phyloP scores from a whole-genome alignment of 1,140 invertebrate genomes.

The Colletes gigas region DNA sequence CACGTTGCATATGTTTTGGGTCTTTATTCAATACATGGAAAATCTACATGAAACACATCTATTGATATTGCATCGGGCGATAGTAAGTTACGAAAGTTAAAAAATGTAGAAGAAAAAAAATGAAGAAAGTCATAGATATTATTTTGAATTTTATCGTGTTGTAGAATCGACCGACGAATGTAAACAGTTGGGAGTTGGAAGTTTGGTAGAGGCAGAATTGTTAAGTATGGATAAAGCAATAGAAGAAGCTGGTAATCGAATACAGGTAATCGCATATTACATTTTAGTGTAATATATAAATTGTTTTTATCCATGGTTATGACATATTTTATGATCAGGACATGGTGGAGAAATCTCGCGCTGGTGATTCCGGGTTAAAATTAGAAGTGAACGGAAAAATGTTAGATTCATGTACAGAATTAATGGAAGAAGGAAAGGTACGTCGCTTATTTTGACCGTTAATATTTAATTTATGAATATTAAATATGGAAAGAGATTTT shows the following conservation, averaged over 20 bases:
- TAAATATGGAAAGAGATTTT: neutral
- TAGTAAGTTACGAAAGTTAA: slow-evolving; percentile 81
- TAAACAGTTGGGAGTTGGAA: slow-evolving; percentile 84
- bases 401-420: slow-evolving; percentile 95
- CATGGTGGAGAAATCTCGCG: slow-evolving; percentile 91
- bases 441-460: neutral
- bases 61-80: slow-evolving; percentile 88
- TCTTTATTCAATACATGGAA: slow-evolving; percentile 85
- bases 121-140: slow-evolving; percentile 36
- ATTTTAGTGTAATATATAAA: slow-evolving; percentile 9
- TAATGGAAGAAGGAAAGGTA: slow-evolving; percentile 94
- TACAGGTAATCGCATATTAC: slow-evolving; percentile 82
- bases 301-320: neutral
- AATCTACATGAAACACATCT: slow-evolving; percentile 87
- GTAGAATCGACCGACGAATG: slow-evolving; percentile 84
- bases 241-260: slow-evolving; percentile 90
- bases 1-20: slow-evolving; percentile 82
- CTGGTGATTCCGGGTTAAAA: slow-evolving; percentile 95
- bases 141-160: slow-evolving; percentile 22
- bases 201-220: slow-evolving; percentile 94
- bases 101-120: neutral
- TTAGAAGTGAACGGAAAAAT: slow-evolving; percentile 99
- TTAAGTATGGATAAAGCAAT: slow-evolving; percentile 93
- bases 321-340: slow-evolving; percentile 81
- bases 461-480: neutral